Conservation (phyloP, 2,888 invertebrate species). For the Leptothorax acervorum region DNA sequence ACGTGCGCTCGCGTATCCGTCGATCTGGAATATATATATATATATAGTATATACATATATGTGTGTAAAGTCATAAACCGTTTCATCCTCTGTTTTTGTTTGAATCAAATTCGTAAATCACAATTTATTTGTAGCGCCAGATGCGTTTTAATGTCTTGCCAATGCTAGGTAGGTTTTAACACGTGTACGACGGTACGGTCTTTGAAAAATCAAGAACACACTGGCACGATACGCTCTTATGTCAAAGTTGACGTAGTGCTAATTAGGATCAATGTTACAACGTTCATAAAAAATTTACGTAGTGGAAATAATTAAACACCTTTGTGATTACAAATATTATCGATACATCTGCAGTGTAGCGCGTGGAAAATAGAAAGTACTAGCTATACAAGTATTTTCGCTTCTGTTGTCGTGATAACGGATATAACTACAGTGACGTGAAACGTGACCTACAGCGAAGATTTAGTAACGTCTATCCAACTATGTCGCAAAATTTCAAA, state of each 20-base stretch:
- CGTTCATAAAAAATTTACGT: slow-evolving; percentile 49
- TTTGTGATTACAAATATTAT: not conserved
- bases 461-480: slow-evolving; percentile 15
- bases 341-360: not conserved
- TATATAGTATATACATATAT: not conserved
- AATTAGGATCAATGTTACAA: slow-evolving; percentile 74
- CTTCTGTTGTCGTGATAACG: slow-evolving; percentile 9
- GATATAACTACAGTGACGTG: slow-evolving; percentile 1
- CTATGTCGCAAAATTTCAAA: slow-evolving; percentile 28
- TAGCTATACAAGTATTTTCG: not conserved
- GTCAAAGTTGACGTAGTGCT: slow-evolving; percentile 70
- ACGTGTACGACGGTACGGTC: slow-evolving; percentile 38
- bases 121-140: not conserved
- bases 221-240: slow-evolving; percentile 62
- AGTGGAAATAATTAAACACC: not conserved
- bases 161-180: slow-evolving; percentile 47
- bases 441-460: slow-evolving; percentile 18
- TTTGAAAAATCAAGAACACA: slow-evolving; percentile 6
- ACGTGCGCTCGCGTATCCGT: slow-evolving; percentile 87
- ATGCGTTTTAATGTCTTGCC: not conserved
- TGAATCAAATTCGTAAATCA: not conserved
- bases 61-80: not conserved
- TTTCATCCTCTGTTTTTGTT: not conserved
- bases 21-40: slow-evolving; percentile 85
- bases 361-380: not conserved